Evolutionary conservation across 2,113 vertebrate species (phyloP).

Genomic region (Prunella fulvescens): DNA sequence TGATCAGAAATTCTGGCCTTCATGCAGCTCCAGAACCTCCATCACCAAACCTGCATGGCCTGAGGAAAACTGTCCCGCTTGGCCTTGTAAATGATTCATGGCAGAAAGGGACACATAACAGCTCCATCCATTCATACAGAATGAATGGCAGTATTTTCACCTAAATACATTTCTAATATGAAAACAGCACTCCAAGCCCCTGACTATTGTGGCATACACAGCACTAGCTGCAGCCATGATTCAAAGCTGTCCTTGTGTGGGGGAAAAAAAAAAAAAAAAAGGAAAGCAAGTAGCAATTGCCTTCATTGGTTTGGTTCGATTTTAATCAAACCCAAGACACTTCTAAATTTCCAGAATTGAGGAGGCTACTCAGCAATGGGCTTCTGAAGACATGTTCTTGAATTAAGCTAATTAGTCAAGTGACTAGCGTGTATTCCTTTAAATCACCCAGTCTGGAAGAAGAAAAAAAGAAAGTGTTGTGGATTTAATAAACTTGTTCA

Average conservation of each 20-base stretch:
- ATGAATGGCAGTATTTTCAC: not conserved
- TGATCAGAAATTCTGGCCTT: not conserved
- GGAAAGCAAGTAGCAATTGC: not conserved
- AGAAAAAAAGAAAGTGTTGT: not conserved
- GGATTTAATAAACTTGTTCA: not conserved
- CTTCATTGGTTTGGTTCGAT: not conserved
- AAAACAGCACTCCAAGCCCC: not conserved
- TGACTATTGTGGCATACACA: not conserved
- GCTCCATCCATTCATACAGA: not conserved
- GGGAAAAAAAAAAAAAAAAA: fast-evolving
- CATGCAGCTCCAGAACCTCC: not conserved
- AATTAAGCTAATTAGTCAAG: not conserved
- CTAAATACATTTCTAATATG: not conserved
- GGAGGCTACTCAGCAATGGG: not conserved
- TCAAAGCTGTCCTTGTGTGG: not conserved
- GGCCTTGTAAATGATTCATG: not conserved
- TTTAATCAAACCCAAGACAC: not conserved
- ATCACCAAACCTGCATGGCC: not conserved
- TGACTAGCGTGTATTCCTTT: not conserved
- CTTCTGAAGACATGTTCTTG: not conserved
- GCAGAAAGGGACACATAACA: not conserved
- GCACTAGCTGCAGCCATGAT: not conserved
- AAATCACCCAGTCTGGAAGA: not conserved
- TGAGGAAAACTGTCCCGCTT: not conserved
- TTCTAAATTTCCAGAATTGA: not conserved